These are phyloP conservation scores for Eurypyga helias DNA, from an alignment of 2,113 vertebrate genomes.

Conservation along the genomic window DNA sequence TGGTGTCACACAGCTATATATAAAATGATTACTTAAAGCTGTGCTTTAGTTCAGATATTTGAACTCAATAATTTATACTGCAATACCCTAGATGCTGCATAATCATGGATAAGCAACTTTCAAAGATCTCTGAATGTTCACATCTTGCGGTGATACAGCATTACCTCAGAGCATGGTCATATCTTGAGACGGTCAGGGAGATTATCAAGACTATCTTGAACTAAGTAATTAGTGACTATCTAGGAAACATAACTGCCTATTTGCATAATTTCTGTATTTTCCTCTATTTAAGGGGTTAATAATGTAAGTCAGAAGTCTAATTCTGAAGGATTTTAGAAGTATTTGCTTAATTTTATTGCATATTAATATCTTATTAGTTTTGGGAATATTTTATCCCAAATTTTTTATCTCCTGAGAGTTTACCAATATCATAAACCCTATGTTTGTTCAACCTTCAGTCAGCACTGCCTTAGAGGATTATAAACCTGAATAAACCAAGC, in stretches of 20 bases:
- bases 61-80: slow-evolving; percentile 29
- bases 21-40: slow-evolving; percentile 24
- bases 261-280: not conserved
- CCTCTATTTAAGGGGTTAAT: not conserved
- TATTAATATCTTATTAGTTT: not conserved
- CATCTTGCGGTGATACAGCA: not conserved
- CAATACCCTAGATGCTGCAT: not conserved
- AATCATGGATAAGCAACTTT: slow-evolving; percentile 4
- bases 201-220: not conserved
- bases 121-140: not conserved
- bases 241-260: not conserved
- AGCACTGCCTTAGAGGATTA: slow-evolving; percentile 31
- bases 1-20: not conserved
- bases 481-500: slow-evolving; percentile 26
- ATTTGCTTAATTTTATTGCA: slow-evolving; percentile 20
- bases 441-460: slow-evolving; percentile 32
- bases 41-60: not conserved
- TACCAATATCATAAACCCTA: not conserved
- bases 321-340: not conserved
- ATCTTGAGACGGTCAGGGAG: not conserved
- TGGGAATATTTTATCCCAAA: not conserved
- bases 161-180: not conserved
- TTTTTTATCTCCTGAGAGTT: slow-evolving; percentile 2
- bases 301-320: not conserved
- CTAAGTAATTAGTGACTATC: not conserved